Base-by-base conservation (phyloP, 2,888 invertebrate species). In the Pheosia gnoma region DNA sequence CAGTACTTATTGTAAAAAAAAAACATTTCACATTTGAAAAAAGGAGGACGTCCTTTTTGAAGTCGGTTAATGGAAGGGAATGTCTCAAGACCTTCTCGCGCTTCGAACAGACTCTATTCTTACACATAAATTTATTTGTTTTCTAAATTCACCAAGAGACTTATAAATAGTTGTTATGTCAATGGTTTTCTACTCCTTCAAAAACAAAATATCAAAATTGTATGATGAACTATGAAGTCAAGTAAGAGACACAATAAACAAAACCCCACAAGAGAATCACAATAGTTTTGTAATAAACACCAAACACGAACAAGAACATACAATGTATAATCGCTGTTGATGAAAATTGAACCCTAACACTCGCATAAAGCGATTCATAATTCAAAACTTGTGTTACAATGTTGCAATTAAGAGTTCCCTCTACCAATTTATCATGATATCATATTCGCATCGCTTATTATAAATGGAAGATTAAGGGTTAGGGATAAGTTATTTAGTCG, bases 311-410 rank as follows among this genome's bases (percentile, higher is more conserved):
- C 25, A 38, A 37, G 37, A 39, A 41, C 9, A 10, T 13, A 7
- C 25, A 5, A 49, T 37, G 54, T 54, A 60, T 61, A 57, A 63
- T 36, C n/a, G 45, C 13, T n/a, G 37, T n/a, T 59, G 59, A 57
- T 59, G 45, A 61, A 62, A 71, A 62, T 59, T 62, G 25, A 68
- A 60, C 60, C 59, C 56, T 59, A 47, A 57, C 53, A 37, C 55
- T 62, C 55, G 62, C 64, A 68, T 4, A 8, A 36, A 51, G 59
- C 39, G 56, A 56, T 54, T 62, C 51, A 52, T 61, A 53, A 60
- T 66, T 66, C 56, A 52, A 45, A 51, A 45, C 25, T 49, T 55
- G 13, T 37, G 38, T 54, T 61, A 57, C 59, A 60, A 59, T 41
- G 57, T 60, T 6, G 43, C 49, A 62, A 62, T 67, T 58, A 63